Evolutionary conservation across 2,888 invertebrate genomes (phyloP).

Genomic region (Nematopogon swammerdamellus): DNA sequence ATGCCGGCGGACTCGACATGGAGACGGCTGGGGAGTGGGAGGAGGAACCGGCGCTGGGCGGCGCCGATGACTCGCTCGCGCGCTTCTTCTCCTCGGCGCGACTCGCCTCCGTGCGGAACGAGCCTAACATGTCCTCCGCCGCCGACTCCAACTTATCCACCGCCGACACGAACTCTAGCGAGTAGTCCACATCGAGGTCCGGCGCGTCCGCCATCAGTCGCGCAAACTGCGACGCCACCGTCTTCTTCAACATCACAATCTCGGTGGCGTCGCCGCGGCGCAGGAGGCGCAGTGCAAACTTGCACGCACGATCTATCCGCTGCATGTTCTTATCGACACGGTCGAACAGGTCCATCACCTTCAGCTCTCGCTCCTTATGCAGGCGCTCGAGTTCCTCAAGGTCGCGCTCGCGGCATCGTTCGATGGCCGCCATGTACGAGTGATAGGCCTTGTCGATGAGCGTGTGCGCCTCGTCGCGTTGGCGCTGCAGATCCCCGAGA

Average conservation of each 20-base stretch:
- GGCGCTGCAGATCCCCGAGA: constrained; percentile 81
- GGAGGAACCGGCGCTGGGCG: constrained; percentile 37
- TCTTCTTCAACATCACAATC: constrained; percentile 77
- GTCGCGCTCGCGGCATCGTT: constrained; percentile 74
- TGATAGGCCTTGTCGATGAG: constrained; percentile 78
- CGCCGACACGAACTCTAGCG: constrained; percentile 79
- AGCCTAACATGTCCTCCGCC: constrained; percentile 69
- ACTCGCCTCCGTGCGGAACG: constrained; percentile 66
- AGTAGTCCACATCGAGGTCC: constrained; percentile 76
- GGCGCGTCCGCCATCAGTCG: constrained; percentile 77
- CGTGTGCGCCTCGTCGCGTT: constrained; percentile 81
- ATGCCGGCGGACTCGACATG: constrained; percentile 68
- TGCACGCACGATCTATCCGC: constrained; percentile 82
- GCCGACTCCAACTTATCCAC: constrained; percentile 73
- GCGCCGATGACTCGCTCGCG: constrained; percentile 42
- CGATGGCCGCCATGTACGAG: constrained; percentile 77
- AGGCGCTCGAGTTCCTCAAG: constrained; percentile 69
- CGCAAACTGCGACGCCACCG: constrained; percentile 73
- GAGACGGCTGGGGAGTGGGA: constrained; percentile 48
- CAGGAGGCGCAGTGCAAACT: constrained; percentile 77
- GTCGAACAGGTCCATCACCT: constrained; percentile 86
- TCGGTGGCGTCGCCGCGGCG: constrained; percentile 84
- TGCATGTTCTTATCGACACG: constrained; percentile 80
- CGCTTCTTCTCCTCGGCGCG: constrained; percentile 53
- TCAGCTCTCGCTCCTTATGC: constrained; percentile 82